phyloP scores from a whole-genome alignment of 2,113 vertebrate genomes.

The Vulpes ferrilata region DNA sequence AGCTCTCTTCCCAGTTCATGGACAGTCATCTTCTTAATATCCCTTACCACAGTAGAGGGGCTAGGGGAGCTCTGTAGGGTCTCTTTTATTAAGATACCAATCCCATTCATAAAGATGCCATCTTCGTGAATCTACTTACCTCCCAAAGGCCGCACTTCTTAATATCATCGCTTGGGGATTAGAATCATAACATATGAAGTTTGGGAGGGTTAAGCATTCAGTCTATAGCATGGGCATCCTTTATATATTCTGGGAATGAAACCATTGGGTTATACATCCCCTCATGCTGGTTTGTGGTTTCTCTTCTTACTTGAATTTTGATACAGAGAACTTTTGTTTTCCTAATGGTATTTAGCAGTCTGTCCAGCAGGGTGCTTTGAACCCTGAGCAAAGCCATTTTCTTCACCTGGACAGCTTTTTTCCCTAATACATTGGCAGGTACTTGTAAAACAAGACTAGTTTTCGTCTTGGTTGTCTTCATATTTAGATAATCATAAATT shows the following conservation, averaged over 20 bases:
- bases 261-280: neutral
- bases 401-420: neutral
- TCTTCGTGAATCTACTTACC: neutral
- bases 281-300: neutral
- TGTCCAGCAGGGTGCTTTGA: neutral
- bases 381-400: conserved; percentile 8
- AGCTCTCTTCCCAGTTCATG: neutral
- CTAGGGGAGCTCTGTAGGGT: neutral
- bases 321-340: neutral
- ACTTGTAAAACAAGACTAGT: neutral
- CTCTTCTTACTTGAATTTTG: neutral
- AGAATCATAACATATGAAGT: neutral
- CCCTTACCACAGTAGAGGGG: neutral
- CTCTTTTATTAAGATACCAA: neutral
- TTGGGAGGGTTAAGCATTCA: neutral
- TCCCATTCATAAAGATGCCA: neutral
- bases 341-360: neutral
- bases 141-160: neutral
- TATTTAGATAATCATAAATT: neutral
- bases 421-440: conserved; percentile 1
- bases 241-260: neutral
- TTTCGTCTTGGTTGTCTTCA: neutral
- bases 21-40: neutral
- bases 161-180: neutral
- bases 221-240: neutral